phyloP scores from a whole-genome alignment of 2,113 vertebrate genomes.

The Lagopus muta region DNA sequence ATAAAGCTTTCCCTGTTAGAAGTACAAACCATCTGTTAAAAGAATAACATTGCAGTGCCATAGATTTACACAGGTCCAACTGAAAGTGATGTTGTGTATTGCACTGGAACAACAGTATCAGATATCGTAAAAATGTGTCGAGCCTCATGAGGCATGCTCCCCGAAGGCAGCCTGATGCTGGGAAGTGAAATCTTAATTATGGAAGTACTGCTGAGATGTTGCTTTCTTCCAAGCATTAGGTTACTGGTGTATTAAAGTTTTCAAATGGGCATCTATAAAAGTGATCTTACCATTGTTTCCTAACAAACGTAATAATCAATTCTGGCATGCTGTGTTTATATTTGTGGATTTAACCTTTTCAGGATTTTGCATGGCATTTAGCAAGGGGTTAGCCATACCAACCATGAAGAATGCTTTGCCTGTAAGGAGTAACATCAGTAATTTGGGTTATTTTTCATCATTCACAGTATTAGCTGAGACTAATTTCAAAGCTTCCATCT shows the following conservation, averaged over 20 bases:
- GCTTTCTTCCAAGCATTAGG: conserved; percentile 2
- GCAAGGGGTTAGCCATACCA: neutral
- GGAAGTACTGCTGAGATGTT: neutral
- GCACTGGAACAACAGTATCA: conserved; percentile 14
- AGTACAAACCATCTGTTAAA: conserved; percentile 14
- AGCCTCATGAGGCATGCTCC: neutral
- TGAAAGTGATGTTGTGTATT: neutral
- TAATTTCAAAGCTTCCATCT: neutral
- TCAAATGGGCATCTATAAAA: neutral
- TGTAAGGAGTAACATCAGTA: neutral
- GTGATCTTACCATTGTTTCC: neutral
- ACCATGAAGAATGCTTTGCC: neutral
- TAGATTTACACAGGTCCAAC: conserved; percentile 21
- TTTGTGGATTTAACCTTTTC: neutral
- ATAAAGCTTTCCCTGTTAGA: conserved; percentile 30
- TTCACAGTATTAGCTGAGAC: neutral
- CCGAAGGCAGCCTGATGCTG: neutral
- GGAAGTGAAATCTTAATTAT: conserved; percentile 22
- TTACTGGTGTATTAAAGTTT: neutral
- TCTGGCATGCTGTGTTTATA: neutral
- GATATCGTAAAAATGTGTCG: neutral
- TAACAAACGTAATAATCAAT: neutral
- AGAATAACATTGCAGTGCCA: conserved; percentile 1
- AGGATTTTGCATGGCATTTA: neutral
- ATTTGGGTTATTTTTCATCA: neutral